Base-by-base conservation (phyloP, 1,140 invertebrate species). In the Bombus fervidus region DNA sequence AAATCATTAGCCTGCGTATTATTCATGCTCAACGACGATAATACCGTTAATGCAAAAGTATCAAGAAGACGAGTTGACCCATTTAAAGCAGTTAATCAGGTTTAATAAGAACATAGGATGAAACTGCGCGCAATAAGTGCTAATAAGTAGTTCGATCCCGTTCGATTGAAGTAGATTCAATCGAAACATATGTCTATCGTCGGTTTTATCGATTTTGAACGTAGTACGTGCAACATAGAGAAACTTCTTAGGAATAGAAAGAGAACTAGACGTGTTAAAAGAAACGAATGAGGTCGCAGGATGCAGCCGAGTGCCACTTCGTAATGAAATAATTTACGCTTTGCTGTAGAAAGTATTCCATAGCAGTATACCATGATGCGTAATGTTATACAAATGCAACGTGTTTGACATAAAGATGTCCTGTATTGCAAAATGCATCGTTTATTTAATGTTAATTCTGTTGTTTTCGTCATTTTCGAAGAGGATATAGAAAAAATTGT, bases 11-110 rank as follows among this genome's bases (percentile, higher is more conserved):
- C 57, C 59, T 6, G 62, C 31, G 8, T 39, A 41, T 87, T 75
- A 87, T 78, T 74, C 68, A 57, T 31, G 10, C 31, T 53, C 13
- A 10, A 2, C 28, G 28, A n/a, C 53, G 34, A 22, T 5, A 4
- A 22, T 83, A 77, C 81, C 74, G 62, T 83, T 83, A 83, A 83
- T 41, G 34, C 47, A 77, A 77, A 77, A 47, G 28, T 41, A 76
- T 31, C 13, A 77, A 39, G 31, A 77, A 83, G 15, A 39, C 41
- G 6, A 13, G 37, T 57, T 37, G 59, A 31, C 62, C 64, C 12
- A 77, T 83, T 83, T 83, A 68, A 34, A 37, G 5, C 62, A 43
- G 10, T 69, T 57, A 77, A 83, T 83, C 64, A 68, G 37, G 22
- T 41, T n/a, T 53, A 68, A 68, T 77, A 69, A 69, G 31, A 31